phyloP scores from a whole-genome alignment of 2,888 invertebrate genomes.

The Antheraea yamamai region DNA sequence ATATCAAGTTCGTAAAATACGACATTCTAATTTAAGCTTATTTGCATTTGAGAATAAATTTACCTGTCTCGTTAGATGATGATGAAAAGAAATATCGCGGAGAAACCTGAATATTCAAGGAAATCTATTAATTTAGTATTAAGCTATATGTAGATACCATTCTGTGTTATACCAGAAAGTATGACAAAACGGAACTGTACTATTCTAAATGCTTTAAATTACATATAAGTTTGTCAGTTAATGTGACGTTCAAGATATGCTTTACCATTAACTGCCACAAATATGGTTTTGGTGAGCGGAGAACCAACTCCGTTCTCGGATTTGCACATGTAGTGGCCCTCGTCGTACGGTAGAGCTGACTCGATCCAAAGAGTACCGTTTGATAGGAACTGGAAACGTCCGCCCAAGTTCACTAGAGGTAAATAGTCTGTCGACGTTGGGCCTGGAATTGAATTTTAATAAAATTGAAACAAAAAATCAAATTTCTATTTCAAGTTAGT shows the following conservation, averaged over 20 bases:
- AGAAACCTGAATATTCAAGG: too few relatives aligned
- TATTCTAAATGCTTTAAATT: too few relatives aligned
- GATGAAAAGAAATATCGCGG: too few relatives aligned
- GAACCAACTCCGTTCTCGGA: slow-evolving; percentile 92
- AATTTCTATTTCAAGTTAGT: background rate
- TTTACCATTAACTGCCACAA: slow-evolving; percentile 90
- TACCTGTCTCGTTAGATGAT: too few relatives aligned
- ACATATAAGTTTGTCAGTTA: too few relatives aligned
- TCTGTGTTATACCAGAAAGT: too few relatives aligned
- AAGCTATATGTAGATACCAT: too few relatives aligned
- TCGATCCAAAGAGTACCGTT: slow-evolving; percentile 90
- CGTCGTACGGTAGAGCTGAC: slow-evolving; percentile 88
- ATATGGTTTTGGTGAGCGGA: slow-evolving; percentile 91
- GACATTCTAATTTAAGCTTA: too few relatives aligned
- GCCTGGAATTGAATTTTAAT: slow-evolving; percentile 55
- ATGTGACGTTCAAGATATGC: background rate
- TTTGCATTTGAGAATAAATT: too few relatives aligned
- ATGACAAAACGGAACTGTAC: too few relatives aligned
- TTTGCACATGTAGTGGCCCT: slow-evolving; percentile 93
- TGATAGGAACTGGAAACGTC: slow-evolving; percentile 82
- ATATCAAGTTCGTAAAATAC: too few relatives aligned
- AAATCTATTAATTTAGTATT: too few relatives aligned
- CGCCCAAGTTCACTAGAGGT: slow-evolving; percentile 83
- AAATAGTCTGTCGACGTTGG: slow-evolving; percentile 86
- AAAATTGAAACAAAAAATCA: background rate